A percentile compares a stretch with the other conserved stretches of the same genome.
Evolutionary conservation across 2,113 vertebrate species (phyloP).

Genomic region (Callorhinus ursinus): DNA sequence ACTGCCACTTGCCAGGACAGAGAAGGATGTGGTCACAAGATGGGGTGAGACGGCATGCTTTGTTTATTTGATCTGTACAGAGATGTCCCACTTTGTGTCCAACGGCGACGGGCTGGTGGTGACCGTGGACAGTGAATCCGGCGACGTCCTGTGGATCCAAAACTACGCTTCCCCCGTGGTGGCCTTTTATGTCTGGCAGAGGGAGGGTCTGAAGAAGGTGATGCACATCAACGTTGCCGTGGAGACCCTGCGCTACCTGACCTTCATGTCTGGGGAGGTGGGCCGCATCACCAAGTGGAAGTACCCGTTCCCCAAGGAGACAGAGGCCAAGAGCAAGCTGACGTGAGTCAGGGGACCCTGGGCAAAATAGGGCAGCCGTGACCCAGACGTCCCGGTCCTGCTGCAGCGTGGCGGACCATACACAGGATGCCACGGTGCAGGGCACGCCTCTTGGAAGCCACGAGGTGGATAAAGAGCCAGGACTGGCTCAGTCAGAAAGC

Average conservation of each 20-base stretch:
- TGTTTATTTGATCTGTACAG: constrained; percentile 78
- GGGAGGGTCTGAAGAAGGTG: constrained; percentile 94
- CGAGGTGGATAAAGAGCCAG: background rate
- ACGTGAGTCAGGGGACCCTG: constrained; percentile 86
- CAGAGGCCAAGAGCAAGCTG: constrained; percentile 95
- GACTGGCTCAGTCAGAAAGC: background rate
- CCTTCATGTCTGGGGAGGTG: constrained; percentile 97
- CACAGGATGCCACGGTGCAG: too few relatives aligned
- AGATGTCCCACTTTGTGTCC: constrained; percentile 98
- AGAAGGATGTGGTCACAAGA: constrained; percentile 36
- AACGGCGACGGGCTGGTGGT: constrained; percentile 98
- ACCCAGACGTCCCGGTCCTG: background rate
- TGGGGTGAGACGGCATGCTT: background rate
- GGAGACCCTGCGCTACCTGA: constrained; percentile 97
- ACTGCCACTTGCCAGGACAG: background rate
- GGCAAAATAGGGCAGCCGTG: background rate
- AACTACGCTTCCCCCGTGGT: constrained; percentile 98
- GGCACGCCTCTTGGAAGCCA: background rate
- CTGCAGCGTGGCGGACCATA: accelerated
- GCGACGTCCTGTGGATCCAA: constrained; percentile 96
- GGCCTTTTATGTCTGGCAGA: constrained; percentile 98
- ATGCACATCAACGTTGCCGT: constrained; percentile 95
- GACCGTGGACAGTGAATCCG: constrained; percentile 96
- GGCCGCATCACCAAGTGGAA: constrained; percentile 99
- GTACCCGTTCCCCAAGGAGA: constrained; percentile 97